Evolutionary conservation across 2,113 vertebrate genomes (phyloP).

Genomic region (Anoplopoma fimbria): DNA sequence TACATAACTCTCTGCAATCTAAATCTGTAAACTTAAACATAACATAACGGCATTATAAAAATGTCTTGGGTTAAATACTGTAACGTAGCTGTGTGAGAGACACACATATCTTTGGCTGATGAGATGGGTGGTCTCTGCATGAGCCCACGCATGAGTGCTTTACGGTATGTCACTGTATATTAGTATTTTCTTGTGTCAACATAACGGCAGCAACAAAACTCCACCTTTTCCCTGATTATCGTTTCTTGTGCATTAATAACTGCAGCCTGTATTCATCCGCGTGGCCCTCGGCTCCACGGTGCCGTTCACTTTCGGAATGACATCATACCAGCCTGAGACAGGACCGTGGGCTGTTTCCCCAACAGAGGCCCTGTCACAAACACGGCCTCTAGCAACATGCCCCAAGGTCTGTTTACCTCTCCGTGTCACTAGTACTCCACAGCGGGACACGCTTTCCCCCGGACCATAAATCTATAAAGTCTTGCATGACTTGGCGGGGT

Average conservation of each 20-base stretch:
- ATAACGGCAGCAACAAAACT: slow-evolving; percentile 18
- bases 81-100: slow-evolving; percentile 9
- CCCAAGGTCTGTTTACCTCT: slow-evolving; percentile 64
- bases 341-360: slow-evolving; percentile 40
- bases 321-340: slow-evolving; percentile 54
- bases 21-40: slow-evolving; percentile 59
- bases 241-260: slow-evolving; percentile 41
- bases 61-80: neutral
- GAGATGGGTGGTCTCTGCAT: slow-evolving; percentile 53
- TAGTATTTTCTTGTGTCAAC: slow-evolving; percentile 32
- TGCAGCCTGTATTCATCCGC: slow-evolving; percentile 17
- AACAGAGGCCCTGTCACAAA: slow-evolving; percentile 55
- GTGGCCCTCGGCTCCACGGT: neutral
- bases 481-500: slow-evolving; percentile 45
- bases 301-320: slow-evolving; percentile 43
- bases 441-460: slow-evolving; percentile 51
- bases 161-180: slow-evolving; percentile 35
- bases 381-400: neutral
- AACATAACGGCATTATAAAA: slow-evolving; percentile 42
- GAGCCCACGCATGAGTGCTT: neutral
- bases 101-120: neutral
- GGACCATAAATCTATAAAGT: slow-evolving; percentile 49
- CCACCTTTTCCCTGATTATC: slow-evolving; percentile 41
- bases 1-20: slow-evolving; percentile 32
- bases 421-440: slow-evolving; percentile 55